These are phyloP conservation scores for Macrochelys suwanniensis DNA, from an alignment of 2,797 vertebrate species.

Conservation along the genomic window DNA sequence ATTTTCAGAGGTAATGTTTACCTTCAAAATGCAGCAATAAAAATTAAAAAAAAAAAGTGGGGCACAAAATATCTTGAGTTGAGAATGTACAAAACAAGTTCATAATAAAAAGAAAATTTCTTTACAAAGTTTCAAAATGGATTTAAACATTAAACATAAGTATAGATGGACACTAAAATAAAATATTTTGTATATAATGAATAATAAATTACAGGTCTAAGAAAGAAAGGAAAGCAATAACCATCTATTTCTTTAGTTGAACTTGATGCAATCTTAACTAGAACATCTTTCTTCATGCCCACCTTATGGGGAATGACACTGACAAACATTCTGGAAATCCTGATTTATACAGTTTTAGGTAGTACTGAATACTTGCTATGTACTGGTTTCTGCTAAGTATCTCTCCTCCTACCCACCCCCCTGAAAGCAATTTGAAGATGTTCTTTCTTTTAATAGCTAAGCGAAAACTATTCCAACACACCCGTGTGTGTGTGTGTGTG, in stretches of 20 bases:
- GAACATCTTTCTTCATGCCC: not conserved
- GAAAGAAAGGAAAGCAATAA: slow-evolving; percentile 64
- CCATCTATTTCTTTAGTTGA: slow-evolving; percentile 2
- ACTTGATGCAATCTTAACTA: not conserved
- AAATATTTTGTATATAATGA: slow-evolving; percentile 42
- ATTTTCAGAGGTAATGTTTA: slow-evolving; percentile 76
- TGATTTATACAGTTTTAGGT: slow-evolving; percentile 9
- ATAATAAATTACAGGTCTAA: slow-evolving; percentile 79
- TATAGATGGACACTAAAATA: slow-evolving; percentile 69
- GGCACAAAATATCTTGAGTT: slow-evolving; percentile 64
- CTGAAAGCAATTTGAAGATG: not conserved
- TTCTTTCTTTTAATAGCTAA: slow-evolving; percentile 16
- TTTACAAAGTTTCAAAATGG: slow-evolving; percentile 72
- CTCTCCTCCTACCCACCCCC: not conserved
- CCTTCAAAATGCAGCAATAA: slow-evolving; percentile 69
- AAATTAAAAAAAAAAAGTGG: slow-evolving; percentile 58
- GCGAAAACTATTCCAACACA: slow-evolving; percentile 44
- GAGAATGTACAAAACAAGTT: slow-evolving; percentile 80
- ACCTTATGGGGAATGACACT: not conserved
- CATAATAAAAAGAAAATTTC: slow-evolving; percentile 70
- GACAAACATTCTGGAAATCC: not conserved
- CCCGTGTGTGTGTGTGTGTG: not conserved
- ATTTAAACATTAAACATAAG: slow-evolving; percentile 71
- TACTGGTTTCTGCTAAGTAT: slow-evolving; percentile 28
- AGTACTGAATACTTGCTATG: slow-evolving; percentile 14